Evolutionary conservation across 2,113 vertebrate genomes (phyloP), one percentile per base, ranked within the genome.

Genomic region (Glaucidium brasilianum): DNA sequence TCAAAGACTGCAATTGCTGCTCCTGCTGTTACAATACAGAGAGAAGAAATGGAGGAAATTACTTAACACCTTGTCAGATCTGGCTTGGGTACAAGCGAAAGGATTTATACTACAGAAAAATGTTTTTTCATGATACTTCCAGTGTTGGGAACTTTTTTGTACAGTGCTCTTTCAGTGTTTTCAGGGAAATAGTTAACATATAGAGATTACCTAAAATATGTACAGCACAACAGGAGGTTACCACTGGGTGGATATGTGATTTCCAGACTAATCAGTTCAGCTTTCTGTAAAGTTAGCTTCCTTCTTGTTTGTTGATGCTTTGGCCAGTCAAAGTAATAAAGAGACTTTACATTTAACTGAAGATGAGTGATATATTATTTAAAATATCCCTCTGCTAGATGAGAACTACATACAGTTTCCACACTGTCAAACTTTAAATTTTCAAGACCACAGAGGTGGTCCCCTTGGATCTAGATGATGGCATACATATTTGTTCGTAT

Each of bases 301-400:
- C 29, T 56, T 71, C 55, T 91, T 78, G 5, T 78, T 89, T 89
- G 59, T 58, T 87, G 45, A 26, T 76, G 13, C 32, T 76, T 95
- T 92, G 84, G 25, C 39, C 66, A 34, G 52, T 41, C 64, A 60
- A 72, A 55, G 69, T 66, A 94, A 87, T 50, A 37, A 35, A 74
- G 2, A 79, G 64, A 56, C 53, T 82, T 92, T 66, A 72, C 69
- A 79, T 83, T 68, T 87, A 86, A 76, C 53, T 85, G 83, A 68
- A 89, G 37, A 91, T 45, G 77, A 89, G 43, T 76, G 60, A 94
- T 96, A 72, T 5, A 92, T 91, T 76, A 87, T 91, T 95, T 95
- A 68, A 95, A 96, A 52, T 93, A 89, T 78, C 75, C 85, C 52
- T 95, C 60, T 94, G 68, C 60, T 58, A 81, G 72, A 47, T 4